Evolutionary conservation across 2,888 invertebrate species (phyloP).

Genomic region (Apamea monoglypha): DNA sequence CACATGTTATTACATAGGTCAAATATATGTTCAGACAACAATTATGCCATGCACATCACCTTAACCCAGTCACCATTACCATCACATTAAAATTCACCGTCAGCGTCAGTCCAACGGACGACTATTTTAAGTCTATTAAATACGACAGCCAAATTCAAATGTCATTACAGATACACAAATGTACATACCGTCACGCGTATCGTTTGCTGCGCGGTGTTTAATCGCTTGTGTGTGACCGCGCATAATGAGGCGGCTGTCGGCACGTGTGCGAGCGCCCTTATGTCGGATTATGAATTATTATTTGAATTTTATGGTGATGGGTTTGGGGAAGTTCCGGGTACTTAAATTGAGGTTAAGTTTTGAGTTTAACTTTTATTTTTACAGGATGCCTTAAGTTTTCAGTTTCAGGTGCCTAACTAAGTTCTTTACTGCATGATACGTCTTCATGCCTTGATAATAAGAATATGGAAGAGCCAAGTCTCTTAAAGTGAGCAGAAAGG

Average conservation of each 20-base stretch:
- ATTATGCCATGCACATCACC: neutral
- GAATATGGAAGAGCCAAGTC: too few relatives aligned
- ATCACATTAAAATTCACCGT: slow-evolving; percentile 60
- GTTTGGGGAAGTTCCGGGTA: neutral
- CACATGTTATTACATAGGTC: neutral
- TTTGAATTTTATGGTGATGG: slow-evolving; percentile 41
- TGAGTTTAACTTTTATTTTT: neutral
- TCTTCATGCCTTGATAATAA: neutral
- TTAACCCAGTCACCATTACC: slow-evolving; percentile 28
- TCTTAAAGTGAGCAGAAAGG: too few relatives aligned
- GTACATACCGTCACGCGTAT: slow-evolving; percentile 71
- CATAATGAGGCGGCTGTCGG: slow-evolving; percentile 79
- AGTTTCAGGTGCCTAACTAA: neutral
- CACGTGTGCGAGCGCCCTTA: slow-evolving; percentile 75
- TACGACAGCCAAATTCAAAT: slow-evolving; percentile 66
- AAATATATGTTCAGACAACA: neutral
- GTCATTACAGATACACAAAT: slow-evolving; percentile 68
- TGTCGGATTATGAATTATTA: slow-evolving; percentile 74
- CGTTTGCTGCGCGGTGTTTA: slow-evolving; percentile 70
- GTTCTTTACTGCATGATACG: neutral
- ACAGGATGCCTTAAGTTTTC: neutral
- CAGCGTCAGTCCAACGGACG: slow-evolving; percentile 52
- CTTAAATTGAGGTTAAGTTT: neutral
- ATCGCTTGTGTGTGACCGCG: slow-evolving; percentile 81
- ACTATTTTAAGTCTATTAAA: slow-evolving; percentile 70